Evolutionary conservation across 2,797 vertebrate genomes (phyloP), one percentile per base, ranked within the genome.

Genomic region (Cygnus olor): DNA sequence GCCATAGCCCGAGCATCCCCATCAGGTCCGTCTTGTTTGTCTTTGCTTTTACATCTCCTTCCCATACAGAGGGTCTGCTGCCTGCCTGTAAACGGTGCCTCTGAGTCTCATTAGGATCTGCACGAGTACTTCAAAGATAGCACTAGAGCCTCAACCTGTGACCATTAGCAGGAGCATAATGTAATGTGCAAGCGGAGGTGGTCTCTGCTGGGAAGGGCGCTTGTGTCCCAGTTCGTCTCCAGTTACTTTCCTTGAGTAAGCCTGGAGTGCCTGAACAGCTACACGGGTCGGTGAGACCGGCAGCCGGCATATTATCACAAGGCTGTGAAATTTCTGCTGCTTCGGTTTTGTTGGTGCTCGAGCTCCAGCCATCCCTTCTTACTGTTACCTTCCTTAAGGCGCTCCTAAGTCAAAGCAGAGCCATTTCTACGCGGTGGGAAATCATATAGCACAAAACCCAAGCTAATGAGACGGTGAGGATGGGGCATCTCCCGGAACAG

Each of bases 251-350:
- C 30, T 66, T 11, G 53, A n/a, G 65, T 36, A 60, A 90, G 36
- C 34, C 42, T 73, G 51, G 51, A 56, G 24, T 66, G 44, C 24
- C 40, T 68, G 8, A 6, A 7, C 19, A 36, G 11, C 32, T 58
- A 2, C 0, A 0, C 58, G 27, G 9, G 13, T 56, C 0, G 1
- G n/a, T 53, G 85, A 38, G 21, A 47, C 34, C 32, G 69, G 14
- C 58, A 76, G 16, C 56, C 45, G 79, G 21, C 4, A 45, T 65
- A 49, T 71, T 58, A 54, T 34, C 65, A 5, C 4, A 74, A 70
- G 53, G 53, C 49, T 80, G 19, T 47, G 38, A 77, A 22, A 24
- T 80, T 20, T 85, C 36, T 83, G 21, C 34, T 77, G 56, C 1
- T 83, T 60, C 74, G 12, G 4, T 56, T 89, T 66, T 70, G 38